phyloP scores from a whole-genome alignment of 2,113 vertebrate species.

The Ceyx margarethae region DNA sequence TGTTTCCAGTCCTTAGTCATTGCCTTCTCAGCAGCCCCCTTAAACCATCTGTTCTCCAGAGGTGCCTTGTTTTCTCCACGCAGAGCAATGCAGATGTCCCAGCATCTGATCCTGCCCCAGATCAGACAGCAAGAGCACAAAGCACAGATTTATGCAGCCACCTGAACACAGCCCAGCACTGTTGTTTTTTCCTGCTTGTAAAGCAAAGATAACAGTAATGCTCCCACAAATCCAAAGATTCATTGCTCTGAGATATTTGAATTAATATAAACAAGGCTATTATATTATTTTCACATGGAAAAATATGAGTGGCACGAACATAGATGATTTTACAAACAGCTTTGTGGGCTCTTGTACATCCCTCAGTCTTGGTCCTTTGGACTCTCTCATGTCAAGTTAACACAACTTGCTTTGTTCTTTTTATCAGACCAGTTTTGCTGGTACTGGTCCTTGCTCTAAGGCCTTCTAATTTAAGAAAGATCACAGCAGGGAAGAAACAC shows the following conservation, averaged over 20 bases:
- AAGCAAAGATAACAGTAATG: not conserved
- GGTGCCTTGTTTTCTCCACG: conserved; percentile 15
- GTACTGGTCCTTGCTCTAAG: not conserved
- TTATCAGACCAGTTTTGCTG: not conserved
- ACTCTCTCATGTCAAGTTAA: not conserved
- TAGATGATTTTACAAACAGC: not conserved
- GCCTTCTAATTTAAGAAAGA: not conserved
- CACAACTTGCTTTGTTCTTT: not conserved
- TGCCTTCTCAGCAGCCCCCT: conserved; percentile 27
- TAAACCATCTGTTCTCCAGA: conserved; percentile 48
- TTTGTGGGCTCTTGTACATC: not conserved
- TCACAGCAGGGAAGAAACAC: not conserved
- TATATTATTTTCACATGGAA: not conserved
- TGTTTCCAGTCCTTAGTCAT: conserved; percentile 20
- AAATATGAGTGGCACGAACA: not conserved
- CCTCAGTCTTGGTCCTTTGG: not conserved
- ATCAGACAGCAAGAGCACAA: not conserved
- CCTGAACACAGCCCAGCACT: not conserved
- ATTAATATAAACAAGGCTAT: not conserved
- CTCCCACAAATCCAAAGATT: not conserved
- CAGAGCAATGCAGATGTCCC: not conserved
- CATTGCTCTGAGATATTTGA: not conserved
- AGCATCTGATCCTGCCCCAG: not conserved
- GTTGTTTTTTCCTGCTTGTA: not conserved
- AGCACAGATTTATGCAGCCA: not conserved